Evolutionary conservation across 2,888 invertebrate species (phyloP).

Genomic region (Dendrolimus pini): DNA sequence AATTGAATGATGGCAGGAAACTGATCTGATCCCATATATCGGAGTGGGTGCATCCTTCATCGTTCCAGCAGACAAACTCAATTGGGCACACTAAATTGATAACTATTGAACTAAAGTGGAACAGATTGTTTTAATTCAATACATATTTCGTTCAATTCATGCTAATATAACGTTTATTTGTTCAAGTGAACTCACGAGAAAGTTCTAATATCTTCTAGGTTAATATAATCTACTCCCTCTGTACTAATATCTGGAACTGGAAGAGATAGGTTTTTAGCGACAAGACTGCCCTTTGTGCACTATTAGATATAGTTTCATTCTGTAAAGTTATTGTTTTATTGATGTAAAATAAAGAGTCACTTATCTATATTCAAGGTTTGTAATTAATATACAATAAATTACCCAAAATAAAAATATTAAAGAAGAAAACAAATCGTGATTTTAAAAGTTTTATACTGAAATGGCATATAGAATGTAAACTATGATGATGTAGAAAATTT

Average conservation of each 20-base stretch:
- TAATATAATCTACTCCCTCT: too few relatives aligned
- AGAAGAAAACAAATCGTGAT: too few relatives aligned
- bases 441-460: too few relatives aligned
- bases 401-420: too few relatives aligned
- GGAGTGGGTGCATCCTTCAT: conserved; percentile 60
- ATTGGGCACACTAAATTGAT: conserved; percentile 44
- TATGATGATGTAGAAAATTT: too few relatives aligned
- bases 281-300: neutral
- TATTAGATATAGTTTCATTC: neutral
- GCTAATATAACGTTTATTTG: neutral
- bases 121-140: conserved; percentile 19
- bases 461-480: too few relatives aligned
- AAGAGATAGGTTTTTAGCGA: neutral
- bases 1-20: conserved; percentile 69
- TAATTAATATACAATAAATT: too few relatives aligned
- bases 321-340: too few relatives aligned
- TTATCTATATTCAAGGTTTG: too few relatives aligned
- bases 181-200: neutral
- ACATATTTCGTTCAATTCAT: neutral
- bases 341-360: too few relatives aligned
- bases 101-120: conserved; percentile 20
- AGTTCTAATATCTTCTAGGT: too few relatives aligned
- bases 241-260: too few relatives aligned
- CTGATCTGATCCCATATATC: conserved; percentile 30
- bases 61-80: conserved; percentile 46